Evolutionary conservation across 2,888 invertebrate species (phyloP).

Genomic region (Andricus quercusramuli): DNA sequence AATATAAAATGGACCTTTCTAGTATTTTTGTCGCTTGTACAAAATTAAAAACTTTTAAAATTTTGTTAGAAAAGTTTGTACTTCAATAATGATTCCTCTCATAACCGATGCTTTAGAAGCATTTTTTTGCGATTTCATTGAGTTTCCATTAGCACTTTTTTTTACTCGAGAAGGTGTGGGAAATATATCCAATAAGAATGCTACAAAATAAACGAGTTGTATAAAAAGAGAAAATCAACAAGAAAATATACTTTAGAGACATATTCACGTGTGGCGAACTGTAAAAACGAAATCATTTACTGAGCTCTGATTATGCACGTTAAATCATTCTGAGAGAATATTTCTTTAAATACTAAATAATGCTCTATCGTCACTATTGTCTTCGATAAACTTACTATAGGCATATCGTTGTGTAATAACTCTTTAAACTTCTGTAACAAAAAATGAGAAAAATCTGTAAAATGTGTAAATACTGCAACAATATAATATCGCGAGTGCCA

Average conservation of each 20-base stretch:
- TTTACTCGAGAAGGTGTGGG: background rate
- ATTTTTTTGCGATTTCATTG: too few species aligned
- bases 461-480: slow-evolving; percentile 76
- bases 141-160: too few species aligned
- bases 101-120: too few species aligned
- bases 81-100: too few species aligned
- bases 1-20: too few species aligned
- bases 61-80: too few species aligned
- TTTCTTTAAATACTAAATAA: slow-evolving; percentile 72
- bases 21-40: too few species aligned
- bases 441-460: slow-evolving; percentile 55
- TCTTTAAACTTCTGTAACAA: slow-evolving; percentile 68
- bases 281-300: slow-evolving; percentile 12
- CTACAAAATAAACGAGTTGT: background rate
- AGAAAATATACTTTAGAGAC: slow-evolving; percentile 26
- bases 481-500: slow-evolving; percentile 75
- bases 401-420: slow-evolving; percentile 75
- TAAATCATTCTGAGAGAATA: background rate
- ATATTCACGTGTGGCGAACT: background rate
- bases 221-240: slow-evolving; percentile 6
- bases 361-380: slow-evolving; percentile 73
- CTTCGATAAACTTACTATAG: slow-evolving; percentile 74
- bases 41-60: too few species aligned
- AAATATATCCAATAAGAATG: background rate
- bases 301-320: slow-evolving; percentile 4